phyloP scores from a whole-genome alignment of 2,888 invertebrate species.

The Biston betularia region DNA sequence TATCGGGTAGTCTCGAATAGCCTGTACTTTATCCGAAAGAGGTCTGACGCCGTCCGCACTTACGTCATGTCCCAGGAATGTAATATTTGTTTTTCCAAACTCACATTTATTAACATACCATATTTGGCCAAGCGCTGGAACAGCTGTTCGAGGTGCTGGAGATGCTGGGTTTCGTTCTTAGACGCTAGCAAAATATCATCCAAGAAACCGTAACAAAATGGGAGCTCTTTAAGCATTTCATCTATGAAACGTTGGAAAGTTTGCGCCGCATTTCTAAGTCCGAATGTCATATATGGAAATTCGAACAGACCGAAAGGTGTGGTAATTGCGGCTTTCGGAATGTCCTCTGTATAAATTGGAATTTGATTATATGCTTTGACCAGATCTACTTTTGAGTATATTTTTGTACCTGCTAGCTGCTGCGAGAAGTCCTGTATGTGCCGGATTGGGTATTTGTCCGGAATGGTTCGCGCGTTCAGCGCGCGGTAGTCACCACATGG shows the following conservation, averaged over 20 bases:
- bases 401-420: conserved; percentile 19
- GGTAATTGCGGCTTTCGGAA: conserved; percentile 58
- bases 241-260: too few relatives aligned
- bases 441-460: conserved; percentile 55
- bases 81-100: too few relatives aligned
- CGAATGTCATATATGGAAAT: conserved; percentile 64
- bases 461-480: conserved; percentile 55
- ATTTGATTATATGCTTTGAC: conserved; percentile 64
- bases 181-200: too few relatives aligned
- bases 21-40: conserved; percentile 10
- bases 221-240: too few relatives aligned
- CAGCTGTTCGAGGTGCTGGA: too few relatives aligned
- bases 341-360: conserved; percentile 55
- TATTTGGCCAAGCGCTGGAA: too few relatives aligned
- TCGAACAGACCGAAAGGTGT: too few relatives aligned
- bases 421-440: conserved; percentile 33
- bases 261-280: conserved; percentile 39
- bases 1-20: conserved; percentile 22
- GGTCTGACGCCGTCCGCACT: conserved; percentile 30
- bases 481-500: too few relatives aligned
- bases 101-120: too few relatives aligned
- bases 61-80: conserved; percentile 37
- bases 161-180: too few relatives aligned
- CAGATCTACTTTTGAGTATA: conserved; percentile 39
- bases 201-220: too few relatives aligned